Conservation (phyloP, 2,113 vertebrate species). For the Sinocyclocheilus rhinocerous region DNA sequence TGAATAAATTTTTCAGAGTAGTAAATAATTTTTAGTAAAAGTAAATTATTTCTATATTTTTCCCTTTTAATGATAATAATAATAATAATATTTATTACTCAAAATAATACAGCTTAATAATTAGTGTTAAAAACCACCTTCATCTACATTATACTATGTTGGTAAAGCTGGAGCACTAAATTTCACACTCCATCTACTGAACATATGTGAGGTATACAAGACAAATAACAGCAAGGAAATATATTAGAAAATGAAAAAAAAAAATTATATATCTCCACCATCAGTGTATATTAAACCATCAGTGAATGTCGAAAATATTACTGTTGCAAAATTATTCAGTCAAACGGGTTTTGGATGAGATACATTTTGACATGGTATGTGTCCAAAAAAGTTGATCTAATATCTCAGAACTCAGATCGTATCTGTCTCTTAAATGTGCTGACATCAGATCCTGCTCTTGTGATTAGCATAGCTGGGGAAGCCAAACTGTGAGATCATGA, state of each 20-base stretch:
- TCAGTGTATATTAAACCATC: too few relatives aligned
- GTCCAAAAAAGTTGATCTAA: background rate
- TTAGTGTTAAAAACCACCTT: background rate
- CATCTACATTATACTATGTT: background rate
- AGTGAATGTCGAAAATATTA: background rate
- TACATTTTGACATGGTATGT: background rate
- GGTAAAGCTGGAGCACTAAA: background rate
- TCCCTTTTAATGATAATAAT: background rate
- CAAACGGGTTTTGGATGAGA: background rate
- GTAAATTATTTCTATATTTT: background rate
- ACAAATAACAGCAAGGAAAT: too few relatives aligned
- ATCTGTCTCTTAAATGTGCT: background rate
- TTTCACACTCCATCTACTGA: background rate
- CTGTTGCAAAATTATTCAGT: background rate
- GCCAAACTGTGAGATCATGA: conserved; percentile 95
- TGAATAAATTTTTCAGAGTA: background rate
- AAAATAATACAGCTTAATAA: background rate
- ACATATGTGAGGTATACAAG: background rate
- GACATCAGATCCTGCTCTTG: conserved; percentile 76
- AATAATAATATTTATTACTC: background rate
- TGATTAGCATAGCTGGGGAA: conserved; percentile 95
- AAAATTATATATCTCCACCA: too few relatives aligned
- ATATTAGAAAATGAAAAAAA: too few relatives aligned
- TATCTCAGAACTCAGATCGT: background rate
- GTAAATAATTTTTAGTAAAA: too few relatives aligned